Conservation (phyloP, 2,113 vertebrate genomes). For the Actenoides lindsayi region DNA sequence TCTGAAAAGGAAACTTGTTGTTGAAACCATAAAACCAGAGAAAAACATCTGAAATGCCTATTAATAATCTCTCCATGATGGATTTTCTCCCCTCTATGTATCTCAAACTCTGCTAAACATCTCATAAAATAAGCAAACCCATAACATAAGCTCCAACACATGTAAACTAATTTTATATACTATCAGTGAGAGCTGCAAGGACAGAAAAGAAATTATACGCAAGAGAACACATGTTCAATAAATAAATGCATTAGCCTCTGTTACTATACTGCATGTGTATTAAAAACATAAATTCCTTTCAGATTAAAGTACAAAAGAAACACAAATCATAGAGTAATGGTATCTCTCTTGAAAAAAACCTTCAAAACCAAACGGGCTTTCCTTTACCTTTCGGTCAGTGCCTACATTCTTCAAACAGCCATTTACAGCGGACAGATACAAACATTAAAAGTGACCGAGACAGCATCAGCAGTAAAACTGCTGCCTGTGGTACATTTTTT, state of each 20-base stretch:
- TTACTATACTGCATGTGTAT: background rate
- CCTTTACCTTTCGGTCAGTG: background rate
- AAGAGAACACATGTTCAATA: background rate
- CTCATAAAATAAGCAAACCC: background rate
- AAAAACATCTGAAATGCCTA: background rate
- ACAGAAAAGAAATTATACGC: background rate
- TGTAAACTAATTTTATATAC: background rate
- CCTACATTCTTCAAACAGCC: background rate
- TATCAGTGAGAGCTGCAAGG: background rate
- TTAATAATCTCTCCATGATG: background rate
- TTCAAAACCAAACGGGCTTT: background rate
- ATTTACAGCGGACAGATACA: background rate
- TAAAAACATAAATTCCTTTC: background rate
- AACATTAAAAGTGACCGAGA: background rate
- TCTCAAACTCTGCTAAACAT: background rate
- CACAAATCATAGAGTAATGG: background rate
- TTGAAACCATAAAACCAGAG: background rate
- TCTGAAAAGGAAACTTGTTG: conserved; percentile 75
- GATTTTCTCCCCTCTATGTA: rapidly evolving
- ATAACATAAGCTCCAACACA: background rate
- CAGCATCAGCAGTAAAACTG: background rate
- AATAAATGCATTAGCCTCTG: background rate
- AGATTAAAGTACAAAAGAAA: background rate
- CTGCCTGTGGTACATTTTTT: background rate
- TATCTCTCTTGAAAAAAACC: background rate